These are phyloP conservation scores for Raja brachyura DNA, from an alignment of 2,113 vertebrate genomes.

Conservation along the genomic window DNA sequence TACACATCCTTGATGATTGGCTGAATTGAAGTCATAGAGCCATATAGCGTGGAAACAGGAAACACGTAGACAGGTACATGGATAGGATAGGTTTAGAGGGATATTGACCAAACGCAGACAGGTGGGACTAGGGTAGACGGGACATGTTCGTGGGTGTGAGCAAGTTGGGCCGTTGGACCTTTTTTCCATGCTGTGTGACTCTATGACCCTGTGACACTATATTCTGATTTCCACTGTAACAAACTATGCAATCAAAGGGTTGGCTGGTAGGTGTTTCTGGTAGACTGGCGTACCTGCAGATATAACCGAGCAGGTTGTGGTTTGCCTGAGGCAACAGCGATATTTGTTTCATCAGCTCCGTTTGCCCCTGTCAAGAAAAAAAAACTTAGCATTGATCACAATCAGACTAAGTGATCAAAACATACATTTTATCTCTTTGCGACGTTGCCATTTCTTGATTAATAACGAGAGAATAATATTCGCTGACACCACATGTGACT, in stretches of 20 bases:
- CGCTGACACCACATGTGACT: neutral
- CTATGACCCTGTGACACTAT: neutral
- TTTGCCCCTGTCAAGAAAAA: conserved; percentile 61
- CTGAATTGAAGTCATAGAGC: too few relatives aligned
- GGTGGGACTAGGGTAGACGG: too few relatives aligned
- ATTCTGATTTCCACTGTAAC: neutral
- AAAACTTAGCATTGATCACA: neutral
- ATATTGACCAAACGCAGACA: too few relatives aligned
- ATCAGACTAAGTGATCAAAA: neutral
- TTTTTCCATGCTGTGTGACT: too few relatives aligned
- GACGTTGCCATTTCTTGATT: neutral
- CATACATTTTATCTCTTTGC: neutral
- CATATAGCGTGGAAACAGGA: too few relatives aligned
- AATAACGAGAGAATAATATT: neutral
- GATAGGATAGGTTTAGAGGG: too few relatives aligned
- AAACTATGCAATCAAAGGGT: neutral
- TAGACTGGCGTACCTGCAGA: conserved; percentile 69
- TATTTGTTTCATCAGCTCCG: conserved; percentile 73
- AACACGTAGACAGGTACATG: too few relatives aligned
- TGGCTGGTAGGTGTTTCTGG: neutral
- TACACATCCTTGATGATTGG: too few relatives aligned
- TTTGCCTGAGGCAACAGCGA: conserved; percentile 73
- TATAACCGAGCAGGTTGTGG: conserved; percentile 89
- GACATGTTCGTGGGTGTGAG: too few relatives aligned
- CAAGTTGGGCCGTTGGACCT: too few relatives aligned